Conservation (phyloP, 2,888 invertebrate genomes). For the Mystacides longicornis region DNA sequence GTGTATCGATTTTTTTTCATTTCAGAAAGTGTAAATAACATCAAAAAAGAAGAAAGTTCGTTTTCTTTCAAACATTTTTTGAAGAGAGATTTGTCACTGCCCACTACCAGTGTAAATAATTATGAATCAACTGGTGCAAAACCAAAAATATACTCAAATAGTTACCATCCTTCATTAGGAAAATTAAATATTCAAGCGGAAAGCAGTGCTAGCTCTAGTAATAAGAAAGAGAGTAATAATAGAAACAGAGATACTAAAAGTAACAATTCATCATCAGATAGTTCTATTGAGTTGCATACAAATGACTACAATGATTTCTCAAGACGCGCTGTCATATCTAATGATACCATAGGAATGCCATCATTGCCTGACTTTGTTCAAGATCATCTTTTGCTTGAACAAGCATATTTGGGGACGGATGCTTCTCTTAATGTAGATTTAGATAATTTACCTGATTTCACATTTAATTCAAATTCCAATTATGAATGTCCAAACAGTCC, state of each 20-base stretch:
- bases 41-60: slow-evolving; percentile 63
- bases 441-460: slow-evolving; percentile 62
- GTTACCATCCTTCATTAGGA: slow-evolving; percentile 5
- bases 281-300: slow-evolving; percentile 35
- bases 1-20: slow-evolving; percentile 4
- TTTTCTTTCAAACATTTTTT: slow-evolving; percentile 83
- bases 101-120: slow-evolving; percentile 46
- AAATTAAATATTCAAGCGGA: slow-evolving; percentile 12
- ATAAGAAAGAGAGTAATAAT: neutral
- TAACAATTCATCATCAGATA: slow-evolving; percentile 41
- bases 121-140: slow-evolving; percentile 68
- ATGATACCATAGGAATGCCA: slow-evolving; percentile 40
- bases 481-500: slow-evolving; percentile 27
- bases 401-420: slow-evolving; percentile 57
- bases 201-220: slow-evolving; percentile 31
- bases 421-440: slow-evolving; percentile 51
- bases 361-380: slow-evolving; percentile 78
- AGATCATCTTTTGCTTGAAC: slow-evolving; percentile 78
- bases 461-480: slow-evolving; percentile 46
- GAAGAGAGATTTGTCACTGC: slow-evolving; percentile 54
- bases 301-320: slow-evolving; percentile 21
- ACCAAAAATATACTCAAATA: slow-evolving; percentile 59
- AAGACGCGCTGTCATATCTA: slow-evolving; percentile 41
- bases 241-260: slow-evolving; percentile 32
- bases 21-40: slow-evolving; percentile 42